Evolutionary conservation across 2,888 invertebrate species (phyloP).

Genomic region (Eupithecia tripunctaria): DNA sequence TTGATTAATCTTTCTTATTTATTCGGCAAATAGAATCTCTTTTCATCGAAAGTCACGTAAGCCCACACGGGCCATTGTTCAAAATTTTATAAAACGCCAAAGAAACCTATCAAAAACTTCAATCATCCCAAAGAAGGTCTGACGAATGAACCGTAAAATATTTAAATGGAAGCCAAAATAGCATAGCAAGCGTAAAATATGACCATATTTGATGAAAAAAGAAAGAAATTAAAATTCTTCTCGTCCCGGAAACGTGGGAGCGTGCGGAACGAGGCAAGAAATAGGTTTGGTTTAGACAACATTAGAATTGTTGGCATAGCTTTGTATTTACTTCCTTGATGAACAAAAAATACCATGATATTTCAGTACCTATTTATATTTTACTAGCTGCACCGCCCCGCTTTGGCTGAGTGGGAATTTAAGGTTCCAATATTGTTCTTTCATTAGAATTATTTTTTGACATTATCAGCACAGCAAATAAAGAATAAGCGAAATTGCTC

Average conservation of each 20-base stretch:
- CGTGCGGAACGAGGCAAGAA: conserved; percentile 69
- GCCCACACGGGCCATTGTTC: conserved; percentile 10
- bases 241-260: conserved; percentile 66
- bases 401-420: too few species aligned
- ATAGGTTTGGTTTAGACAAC: conserved; percentile 58
- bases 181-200: conserved; percentile 78
- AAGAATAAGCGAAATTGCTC: too few species aligned
- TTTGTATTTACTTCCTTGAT: conserved; percentile 49
- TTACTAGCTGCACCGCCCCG: too few species aligned
- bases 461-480: too few species aligned
- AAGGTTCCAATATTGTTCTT: too few species aligned
- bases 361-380: too few species aligned
- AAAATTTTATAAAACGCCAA: background rate
- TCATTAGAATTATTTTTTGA: too few species aligned
- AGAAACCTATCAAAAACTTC: conserved; percentile 61
- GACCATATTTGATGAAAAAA: conserved; percentile 66
- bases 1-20: background rate
- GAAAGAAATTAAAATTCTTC: conserved; percentile 72
- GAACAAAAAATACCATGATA: background rate
- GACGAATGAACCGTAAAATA: conserved; percentile 82
- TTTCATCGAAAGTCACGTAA: background rate
- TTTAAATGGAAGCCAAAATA: conserved; percentile 82
- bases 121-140: conserved; percentile 76
- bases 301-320: conserved; percentile 62
- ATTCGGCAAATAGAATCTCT: background rate